Base-by-base conservation (phyloP, 2,113 vertebrate species). In the Dipodomys stephensi region DNA sequence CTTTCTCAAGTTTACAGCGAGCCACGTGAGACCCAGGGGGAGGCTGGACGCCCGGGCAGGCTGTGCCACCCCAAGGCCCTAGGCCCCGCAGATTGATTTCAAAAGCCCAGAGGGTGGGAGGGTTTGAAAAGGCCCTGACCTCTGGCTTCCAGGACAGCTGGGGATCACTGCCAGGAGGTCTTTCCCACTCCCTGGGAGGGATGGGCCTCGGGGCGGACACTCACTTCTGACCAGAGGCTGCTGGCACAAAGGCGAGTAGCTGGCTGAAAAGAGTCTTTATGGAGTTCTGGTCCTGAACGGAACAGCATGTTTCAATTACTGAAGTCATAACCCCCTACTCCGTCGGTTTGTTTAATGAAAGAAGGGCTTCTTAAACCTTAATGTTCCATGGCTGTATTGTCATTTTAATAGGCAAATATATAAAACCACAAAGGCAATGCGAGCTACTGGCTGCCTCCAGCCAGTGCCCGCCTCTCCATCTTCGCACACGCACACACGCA, bases 231-330 rank as follows among this genome's bases (percentile, higher is more conserved):
- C 89, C 87, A 94, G 94, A 90, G 92, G 92, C 93, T 62, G 92
- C 96, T 97, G 96, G 97, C 97, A 97, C 94, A 93, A 97, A 98
- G 97, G 96, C 11, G 93, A 49, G 95, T 96, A 94, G 69, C 87
- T 90, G 96, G 96, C 96, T 97, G 97, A 93, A 91, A 96, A 96
- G 95, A 96, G 94, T 62, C 97, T 98, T 98, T 97, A 97, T 60
- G 95, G 97, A 97, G 96, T 77, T 96, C 96, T 96, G 98, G 96
- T 95, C 97, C 88, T 88, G 88, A 91, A 93, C 90, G 95, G 95
- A 98, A 93, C 98, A 98, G 98, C 97, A 94, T 97, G 98, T 98
- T 98, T 97, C 98, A 98, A 98, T 98, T 98, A 98, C 97, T 90
- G 53, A 83, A 98, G 98, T 97, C 97, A 96, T 96, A 98, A 97